Conservation (phyloP, 1,140 invertebrate species). For the Zaprionus ornatus region DNA sequence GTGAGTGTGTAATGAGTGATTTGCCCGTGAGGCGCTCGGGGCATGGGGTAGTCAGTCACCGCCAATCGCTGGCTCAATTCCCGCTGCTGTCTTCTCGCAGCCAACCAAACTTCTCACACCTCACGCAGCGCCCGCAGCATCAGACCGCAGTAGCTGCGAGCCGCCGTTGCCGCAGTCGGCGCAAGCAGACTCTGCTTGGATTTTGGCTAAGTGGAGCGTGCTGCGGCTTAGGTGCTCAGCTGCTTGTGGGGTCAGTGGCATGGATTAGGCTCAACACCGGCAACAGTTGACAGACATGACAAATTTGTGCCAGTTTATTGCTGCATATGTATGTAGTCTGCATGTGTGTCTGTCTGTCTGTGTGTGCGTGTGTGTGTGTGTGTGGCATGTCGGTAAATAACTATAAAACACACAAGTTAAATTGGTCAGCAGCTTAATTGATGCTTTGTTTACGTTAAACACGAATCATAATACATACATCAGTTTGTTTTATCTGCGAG, state of each 20-base stretch:
- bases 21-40: slow-evolving; percentile 70
- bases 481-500: slow-evolving; percentile 33
- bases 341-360: slow-evolving; percentile 24
- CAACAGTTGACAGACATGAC: slow-evolving; percentile 68
- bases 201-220: slow-evolving; percentile 73
- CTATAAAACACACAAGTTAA: slow-evolving; percentile 33
- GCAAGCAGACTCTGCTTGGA: slow-evolving; percentile 50
- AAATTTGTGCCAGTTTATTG: slow-evolving; percentile 52
- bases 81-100: background rate
- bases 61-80: slow-evolving; percentile 26
- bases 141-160: slow-evolving; percentile 56
- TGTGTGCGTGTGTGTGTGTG: slow-evolving; percentile 20
- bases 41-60: slow-evolving; percentile 14
- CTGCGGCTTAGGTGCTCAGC: slow-evolving; percentile 74
- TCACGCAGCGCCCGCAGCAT: background rate
- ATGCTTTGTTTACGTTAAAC: slow-evolving; percentile 40
- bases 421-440: slow-evolving; percentile 45
- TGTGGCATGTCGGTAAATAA: slow-evolving; percentile 35
- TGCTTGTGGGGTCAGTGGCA: slow-evolving; percentile 67
- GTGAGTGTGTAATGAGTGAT: slow-evolving; percentile 81
- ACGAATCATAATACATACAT: slow-evolving; percentile 29
- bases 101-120: background rate
- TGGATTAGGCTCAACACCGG: slow-evolving; percentile 49
- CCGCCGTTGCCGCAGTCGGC: background rate
- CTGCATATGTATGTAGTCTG: slow-evolving; percentile 26